Conservation (phyloP, 2,797 vertebrate genomes). For the Perodicticus potto region DNA sequence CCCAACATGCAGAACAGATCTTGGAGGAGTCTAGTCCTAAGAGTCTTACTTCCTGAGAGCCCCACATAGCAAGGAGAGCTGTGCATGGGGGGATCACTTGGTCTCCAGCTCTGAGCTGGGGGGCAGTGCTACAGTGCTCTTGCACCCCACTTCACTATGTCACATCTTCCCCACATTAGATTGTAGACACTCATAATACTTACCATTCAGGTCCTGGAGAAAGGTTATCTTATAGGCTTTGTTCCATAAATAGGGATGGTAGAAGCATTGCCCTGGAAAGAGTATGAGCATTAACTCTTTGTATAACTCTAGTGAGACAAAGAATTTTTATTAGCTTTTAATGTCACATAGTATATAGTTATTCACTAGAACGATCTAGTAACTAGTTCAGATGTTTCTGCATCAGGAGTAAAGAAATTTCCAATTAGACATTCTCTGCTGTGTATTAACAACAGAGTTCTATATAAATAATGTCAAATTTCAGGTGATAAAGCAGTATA, state of each 20-base stretch:
- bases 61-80: not conserved
- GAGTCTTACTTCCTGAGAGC: not conserved
- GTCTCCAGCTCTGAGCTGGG: not conserved
- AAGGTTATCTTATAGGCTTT: not conserved
- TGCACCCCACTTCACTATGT: no score
- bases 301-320: not conserved
- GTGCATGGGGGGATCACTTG: not conserved
- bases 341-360: not conserved
- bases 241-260: not conserved
- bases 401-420: slow-evolving; percentile 5
- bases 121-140: not conserved
- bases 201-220: not conserved
- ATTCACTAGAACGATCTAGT: not conserved
- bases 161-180: not conserved
- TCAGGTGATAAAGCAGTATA: not conserved
- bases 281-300: slow-evolving; percentile 4
- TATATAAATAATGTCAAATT: not conserved
- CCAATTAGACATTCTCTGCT: not conserved
- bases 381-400: slow-evolving; percentile 17
- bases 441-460: not conserved
- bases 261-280: slow-evolving; percentile 11
- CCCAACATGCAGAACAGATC: not conserved
- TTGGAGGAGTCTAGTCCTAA: not conserved
- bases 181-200: not conserved
- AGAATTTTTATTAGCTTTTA: not conserved